Conservation (phyloP, 1,140 invertebrate genomes). For the Hylyphantes graminicola region DNA sequence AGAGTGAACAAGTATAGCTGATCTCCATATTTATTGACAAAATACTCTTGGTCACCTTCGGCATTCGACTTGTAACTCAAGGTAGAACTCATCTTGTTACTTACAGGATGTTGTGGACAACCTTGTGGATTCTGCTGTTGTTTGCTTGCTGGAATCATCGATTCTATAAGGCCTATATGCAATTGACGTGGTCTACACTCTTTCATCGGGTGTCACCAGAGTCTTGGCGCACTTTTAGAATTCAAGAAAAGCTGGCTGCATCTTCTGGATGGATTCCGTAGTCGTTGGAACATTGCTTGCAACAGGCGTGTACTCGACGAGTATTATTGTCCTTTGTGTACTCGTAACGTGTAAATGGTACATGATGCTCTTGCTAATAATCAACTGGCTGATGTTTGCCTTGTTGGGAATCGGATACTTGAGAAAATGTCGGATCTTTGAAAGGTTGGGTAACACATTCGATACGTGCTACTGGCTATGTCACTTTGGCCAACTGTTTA, state of each 20-base stretch:
- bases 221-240: neutral
- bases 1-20: neutral
- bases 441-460: neutral
- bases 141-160: conserved; percentile 25
- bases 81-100: too few relatives aligned
- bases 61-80: too few relatives aligned
- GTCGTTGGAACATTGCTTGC: neutral
- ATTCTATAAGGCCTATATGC: neutral
- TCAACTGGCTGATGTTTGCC: neutral
- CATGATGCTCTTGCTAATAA: neutral
- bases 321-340: neutral
- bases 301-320: neutral
- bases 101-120: neutral
- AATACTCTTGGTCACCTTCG: neutral
- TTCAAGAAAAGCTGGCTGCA: neutral
- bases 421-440: neutral
- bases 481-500: neutral
- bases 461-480: neutral
- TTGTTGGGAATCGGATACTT: neutral
- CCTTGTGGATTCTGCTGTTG: neutral
- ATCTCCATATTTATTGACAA: neutral
- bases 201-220: neutral
- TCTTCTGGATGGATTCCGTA: neutral
- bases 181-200: neutral
- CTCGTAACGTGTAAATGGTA: neutral